Conservation (phyloP, 1,140 invertebrate species). For the Chrysomallon squamiferum region DNA sequence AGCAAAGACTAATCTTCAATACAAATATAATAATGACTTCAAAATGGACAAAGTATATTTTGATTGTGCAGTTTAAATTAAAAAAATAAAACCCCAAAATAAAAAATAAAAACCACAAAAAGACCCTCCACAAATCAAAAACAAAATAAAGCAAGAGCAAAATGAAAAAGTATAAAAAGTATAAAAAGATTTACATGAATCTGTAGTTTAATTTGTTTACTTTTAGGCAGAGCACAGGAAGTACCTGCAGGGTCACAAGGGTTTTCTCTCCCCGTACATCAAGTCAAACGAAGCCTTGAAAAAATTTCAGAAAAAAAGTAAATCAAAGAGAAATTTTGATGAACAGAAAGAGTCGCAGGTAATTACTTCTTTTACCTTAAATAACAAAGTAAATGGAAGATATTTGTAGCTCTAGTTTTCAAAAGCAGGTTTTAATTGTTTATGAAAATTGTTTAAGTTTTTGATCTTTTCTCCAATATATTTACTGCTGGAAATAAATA, state of each 20-base stretch:
- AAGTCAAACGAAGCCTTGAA: slow-evolving; percentile 43
- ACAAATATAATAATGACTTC: no score
- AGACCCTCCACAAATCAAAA: no score
- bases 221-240: slow-evolving; percentile 48
- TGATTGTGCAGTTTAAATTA: no score
- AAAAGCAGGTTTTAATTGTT: not conserved
- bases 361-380: no score
- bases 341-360: slow-evolving; percentile 50
- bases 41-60: no score
- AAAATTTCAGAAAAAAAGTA: slow-evolving; percentile 53
- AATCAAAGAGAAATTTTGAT: slow-evolving; percentile 45
- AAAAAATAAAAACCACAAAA: no score
- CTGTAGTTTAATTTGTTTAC: not conserved
- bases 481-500: not conserved
- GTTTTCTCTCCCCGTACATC: slow-evolving; percentile 34
- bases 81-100: no score
- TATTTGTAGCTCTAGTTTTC: not conserved
- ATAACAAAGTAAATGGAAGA: not conserved
- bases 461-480: not conserved
- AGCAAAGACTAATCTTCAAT: no score
- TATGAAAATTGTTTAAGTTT: not conserved
- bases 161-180: no score
- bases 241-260: slow-evolving; percentile 50
- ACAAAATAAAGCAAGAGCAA: no score
- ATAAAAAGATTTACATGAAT: no score